A percentile compares a stretch with the other conserved stretches of the same genome.
Evolutionary conservation across 2,888 invertebrate species (phyloP).

Genomic region (Phoronis australis): DNA sequence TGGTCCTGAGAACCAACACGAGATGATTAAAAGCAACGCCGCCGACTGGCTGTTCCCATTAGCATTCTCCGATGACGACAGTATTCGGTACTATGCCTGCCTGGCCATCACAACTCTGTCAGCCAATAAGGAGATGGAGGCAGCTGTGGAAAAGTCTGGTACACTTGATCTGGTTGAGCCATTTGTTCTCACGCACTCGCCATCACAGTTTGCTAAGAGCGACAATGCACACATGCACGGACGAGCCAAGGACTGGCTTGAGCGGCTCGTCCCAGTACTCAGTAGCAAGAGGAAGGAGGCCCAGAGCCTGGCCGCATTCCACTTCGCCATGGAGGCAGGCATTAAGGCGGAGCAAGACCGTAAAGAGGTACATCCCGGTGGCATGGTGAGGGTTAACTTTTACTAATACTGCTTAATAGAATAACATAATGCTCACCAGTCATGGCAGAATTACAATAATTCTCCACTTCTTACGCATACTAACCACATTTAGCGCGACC

Average conservation of each 20-base stretch:
- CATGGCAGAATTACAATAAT: no score
- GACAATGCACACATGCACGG: constrained; percentile 84
- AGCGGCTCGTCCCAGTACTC: constrained; percentile 85
- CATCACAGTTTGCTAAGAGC: constrained; percentile 80
- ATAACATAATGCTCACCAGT: no score
- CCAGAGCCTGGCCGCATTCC: constrained; percentile 92
- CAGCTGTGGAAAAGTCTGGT: constrained; percentile 92
- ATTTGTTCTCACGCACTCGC: constrained; percentile 89
- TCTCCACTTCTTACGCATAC: no score
- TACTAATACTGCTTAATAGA: no score
- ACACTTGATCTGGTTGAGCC: constrained; percentile 94
- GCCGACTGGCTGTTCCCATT: constrained; percentile 91
- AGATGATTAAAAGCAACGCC: constrained; percentile 79
- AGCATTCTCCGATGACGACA: constrained; percentile 93
- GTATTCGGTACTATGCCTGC: constrained; percentile 81
- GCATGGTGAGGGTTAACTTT: no score
- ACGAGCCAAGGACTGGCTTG: constrained; percentile 91
- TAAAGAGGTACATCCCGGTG: constrained; percentile 48
- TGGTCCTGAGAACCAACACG: constrained; percentile 93
- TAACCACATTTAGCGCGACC: no score
- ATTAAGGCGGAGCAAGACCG: constrained; percentile 71
- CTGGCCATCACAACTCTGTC: constrained; percentile 93
- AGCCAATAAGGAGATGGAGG: constrained; percentile 96
- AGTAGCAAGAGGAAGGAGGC: constrained; percentile 94
- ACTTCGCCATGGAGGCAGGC: constrained; percentile 97